Conservation (phyloP, 2,797 vertebrate genomes). For the Atherinosoma microstoma region DNA sequence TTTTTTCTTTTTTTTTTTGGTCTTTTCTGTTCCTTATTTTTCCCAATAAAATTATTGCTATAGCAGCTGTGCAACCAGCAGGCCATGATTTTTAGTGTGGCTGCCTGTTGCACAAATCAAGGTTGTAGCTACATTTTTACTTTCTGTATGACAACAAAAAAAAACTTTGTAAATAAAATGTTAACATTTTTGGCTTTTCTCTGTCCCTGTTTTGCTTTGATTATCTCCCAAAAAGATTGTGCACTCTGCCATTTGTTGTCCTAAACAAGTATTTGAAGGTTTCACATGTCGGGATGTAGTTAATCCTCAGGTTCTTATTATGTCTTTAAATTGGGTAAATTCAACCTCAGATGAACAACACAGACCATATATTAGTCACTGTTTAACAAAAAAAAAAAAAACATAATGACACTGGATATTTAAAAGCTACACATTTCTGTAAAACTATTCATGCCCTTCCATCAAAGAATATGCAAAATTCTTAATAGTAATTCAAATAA, state of each 20-base stretch:
- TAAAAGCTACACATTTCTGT: too few species aligned
- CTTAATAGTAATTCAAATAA: too few species aligned
- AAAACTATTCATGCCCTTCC: too few species aligned
- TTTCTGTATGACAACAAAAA: constrained; percentile 92
- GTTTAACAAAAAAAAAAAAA: background rate
- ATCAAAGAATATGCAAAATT: too few species aligned
- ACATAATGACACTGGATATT: too few species aligned
- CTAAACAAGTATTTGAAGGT: background rate
- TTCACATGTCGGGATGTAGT: background rate
- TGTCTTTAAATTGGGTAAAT: background rate
- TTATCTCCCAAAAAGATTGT: constrained; percentile 10
- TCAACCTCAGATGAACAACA: background rate
- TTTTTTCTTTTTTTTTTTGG: constrained; percentile 53
- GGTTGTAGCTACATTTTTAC: constrained; percentile 96
- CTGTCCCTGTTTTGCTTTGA: constrained; percentile 53
- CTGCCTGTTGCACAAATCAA: constrained; percentile 88
- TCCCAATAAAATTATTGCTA: constrained; percentile 89
- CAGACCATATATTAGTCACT: background rate
- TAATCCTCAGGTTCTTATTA: background rate
- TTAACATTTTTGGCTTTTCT: constrained; percentile 92
- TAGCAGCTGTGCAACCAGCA: constrained; percentile 88
- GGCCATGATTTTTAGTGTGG: constrained; percentile 87
- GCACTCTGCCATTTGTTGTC: too few species aligned
- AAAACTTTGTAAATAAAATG: constrained; percentile 98
- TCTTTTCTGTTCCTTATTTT: constrained; percentile 61